These are phyloP conservation scores for Sminthopsis crassicaudata DNA, from an alignment of 2,113 vertebrate species.

Conservation along the genomic window DNA sequence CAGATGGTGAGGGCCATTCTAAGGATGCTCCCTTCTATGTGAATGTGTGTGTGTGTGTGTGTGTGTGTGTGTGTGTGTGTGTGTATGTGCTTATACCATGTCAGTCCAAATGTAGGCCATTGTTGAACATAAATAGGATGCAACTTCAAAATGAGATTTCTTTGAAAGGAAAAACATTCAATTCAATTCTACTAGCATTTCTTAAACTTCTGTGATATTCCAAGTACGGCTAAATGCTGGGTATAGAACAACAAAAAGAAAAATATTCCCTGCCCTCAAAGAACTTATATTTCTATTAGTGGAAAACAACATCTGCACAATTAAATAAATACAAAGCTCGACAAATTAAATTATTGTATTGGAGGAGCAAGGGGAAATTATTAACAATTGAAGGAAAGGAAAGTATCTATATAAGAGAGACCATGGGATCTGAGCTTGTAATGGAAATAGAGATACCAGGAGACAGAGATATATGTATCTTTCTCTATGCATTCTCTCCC, in stretches of 20 bases:
- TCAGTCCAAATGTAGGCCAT: background rate
- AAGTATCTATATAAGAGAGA: background rate
- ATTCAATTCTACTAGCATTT: background rate
- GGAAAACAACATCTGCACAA: background rate
- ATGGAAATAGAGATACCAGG: background rate
- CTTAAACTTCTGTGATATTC: background rate
- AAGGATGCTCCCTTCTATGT: background rate
- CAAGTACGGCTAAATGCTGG: background rate
- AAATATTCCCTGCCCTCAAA: background rate
- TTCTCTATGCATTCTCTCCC: background rate
- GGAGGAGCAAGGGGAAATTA: background rate
- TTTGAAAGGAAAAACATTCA: background rate
- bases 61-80: too few species aligned
- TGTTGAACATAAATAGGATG: background rate
- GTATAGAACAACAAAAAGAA: background rate
- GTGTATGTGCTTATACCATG: background rate
- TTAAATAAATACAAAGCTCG: background rate
- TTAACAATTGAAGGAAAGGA: background rate
- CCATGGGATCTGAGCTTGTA: background rate
- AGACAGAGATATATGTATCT: background rate
- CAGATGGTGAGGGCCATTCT: conserved; percentile 83
- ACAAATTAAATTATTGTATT: background rate
- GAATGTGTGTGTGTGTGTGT: background rate
- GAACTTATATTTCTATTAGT: background rate
- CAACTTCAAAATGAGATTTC: background rate